phyloP scores from a whole-genome alignment of 2,888 invertebrate genomes.

The Melieria crassipennis region DNA sequence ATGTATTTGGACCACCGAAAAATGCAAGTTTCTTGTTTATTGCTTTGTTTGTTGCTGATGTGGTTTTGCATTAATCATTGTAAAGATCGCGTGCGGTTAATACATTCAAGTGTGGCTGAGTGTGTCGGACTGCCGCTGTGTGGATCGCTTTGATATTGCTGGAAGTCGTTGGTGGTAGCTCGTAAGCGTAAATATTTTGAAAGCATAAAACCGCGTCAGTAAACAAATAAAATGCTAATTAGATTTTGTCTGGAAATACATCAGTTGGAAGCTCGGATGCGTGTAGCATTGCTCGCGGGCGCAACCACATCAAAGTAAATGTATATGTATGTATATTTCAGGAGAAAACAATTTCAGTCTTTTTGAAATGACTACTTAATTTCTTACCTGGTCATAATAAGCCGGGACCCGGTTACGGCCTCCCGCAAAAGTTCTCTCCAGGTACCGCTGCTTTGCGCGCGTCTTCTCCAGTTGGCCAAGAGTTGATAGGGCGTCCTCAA shows the following conservation, averaged over 20 bases:
- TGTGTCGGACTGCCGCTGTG: constrained; percentile 28
- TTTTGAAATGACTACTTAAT: too few species aligned
- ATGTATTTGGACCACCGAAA: too few species aligned
- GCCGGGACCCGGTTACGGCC: too few species aligned
- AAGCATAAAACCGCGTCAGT: constrained; percentile 48
- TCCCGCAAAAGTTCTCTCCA: too few species aligned
- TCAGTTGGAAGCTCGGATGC: not conserved
- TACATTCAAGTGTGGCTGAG: constrained; percentile 39
- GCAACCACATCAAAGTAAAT: constrained; percentile 39
- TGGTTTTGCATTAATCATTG: constrained; percentile 49
- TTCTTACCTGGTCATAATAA: too few species aligned
- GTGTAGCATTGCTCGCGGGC: not conserved
- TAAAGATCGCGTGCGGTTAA: constrained; percentile 51
- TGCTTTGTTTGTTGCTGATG: constrained; percentile 26
- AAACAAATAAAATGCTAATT: constrained; percentile 53
- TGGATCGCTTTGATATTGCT: constrained; percentile 38
- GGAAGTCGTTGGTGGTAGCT: constrained; percentile 41
- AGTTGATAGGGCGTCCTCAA: too few species aligned
- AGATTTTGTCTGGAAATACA: constrained; percentile 32
- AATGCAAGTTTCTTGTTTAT: not conserved
- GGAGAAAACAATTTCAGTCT: too few species aligned
- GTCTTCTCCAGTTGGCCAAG: too few species aligned
- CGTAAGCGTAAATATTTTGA: constrained; percentile 50
- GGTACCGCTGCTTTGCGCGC: too few species aligned
- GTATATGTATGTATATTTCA: too few species aligned